Conservation (phyloP, 2,888 invertebrate species). For the Archips xylosteana region DNA sequence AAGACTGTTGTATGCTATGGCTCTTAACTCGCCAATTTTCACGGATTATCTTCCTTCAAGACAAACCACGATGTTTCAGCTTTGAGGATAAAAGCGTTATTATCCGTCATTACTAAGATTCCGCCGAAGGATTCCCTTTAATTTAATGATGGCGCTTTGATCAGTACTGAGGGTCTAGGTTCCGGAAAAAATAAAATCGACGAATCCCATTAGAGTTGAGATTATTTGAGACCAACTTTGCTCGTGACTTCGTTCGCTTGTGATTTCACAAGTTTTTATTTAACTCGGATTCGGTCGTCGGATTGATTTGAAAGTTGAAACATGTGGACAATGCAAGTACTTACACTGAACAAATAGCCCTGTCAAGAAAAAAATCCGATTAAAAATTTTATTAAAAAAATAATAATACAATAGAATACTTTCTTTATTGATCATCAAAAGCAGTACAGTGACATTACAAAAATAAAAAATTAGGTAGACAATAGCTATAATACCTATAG, state of each 20-base stretch:
- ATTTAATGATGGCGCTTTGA: conserved; percentile 19
- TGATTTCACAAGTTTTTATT: neutral
- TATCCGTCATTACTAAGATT: conserved; percentile 13
- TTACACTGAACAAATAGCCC: no score
- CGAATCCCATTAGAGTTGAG: neutral
- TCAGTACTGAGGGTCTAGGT: neutral
- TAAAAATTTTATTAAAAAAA: no score
- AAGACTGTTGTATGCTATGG: neutral
- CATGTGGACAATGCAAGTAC: no score
- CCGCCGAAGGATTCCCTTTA: conserved; percentile 4
- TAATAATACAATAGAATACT: no score
- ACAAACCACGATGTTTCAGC: conserved; percentile 3
- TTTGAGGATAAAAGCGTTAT: conserved; percentile 16
- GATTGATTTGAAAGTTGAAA: no score
- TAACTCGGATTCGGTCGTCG: no score
- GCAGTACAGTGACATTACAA: no score
- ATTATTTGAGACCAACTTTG: neutral
- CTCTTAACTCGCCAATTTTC: conserved; percentile 1
- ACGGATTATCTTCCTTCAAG: neutral
- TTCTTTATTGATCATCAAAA: no score
- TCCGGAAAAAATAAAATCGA: neutral
- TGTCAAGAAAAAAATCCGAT: no score
- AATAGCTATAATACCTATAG: no score
- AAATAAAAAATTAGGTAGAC: no score
- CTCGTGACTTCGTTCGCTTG: neutral